Evolutionary conservation across 1,140 invertebrate species (phyloP).

Genomic region (Ceratitis capitata): DNA sequence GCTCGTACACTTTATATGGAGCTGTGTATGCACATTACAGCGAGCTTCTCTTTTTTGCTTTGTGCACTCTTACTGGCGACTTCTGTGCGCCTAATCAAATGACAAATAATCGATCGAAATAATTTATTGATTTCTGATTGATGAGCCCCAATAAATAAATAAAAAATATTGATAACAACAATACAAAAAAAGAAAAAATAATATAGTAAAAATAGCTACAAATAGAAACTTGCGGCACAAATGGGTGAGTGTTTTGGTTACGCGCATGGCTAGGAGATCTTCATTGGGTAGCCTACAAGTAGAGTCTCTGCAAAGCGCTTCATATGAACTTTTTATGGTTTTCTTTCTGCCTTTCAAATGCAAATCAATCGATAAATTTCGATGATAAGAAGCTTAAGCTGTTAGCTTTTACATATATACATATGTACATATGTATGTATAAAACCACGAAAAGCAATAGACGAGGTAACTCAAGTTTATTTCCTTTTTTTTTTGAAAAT

Average conservation of each 20-base stretch:
- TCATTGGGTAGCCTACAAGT: neutral
- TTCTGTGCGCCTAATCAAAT: slow-evolving; percentile 57
- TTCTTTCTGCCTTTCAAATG: neutral
- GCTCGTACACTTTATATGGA: no score
- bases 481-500: no score
- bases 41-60: no score
- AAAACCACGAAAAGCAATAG: no score
- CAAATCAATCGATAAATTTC: neutral
- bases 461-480: no score
- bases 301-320: neutral
- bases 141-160: slow-evolving; percentile 42
- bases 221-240: neutral
- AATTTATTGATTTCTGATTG: slow-evolving; percentile 65
- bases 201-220: neutral
- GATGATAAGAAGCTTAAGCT: no score
- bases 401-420: no score
- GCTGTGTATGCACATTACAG: neutral
- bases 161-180: neutral
- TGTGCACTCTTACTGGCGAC: slow-evolving; percentile 8
- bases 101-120: slow-evolving; percentile 64
- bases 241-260: no score
- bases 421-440: no score
- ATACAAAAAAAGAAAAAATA: neutral
- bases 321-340: neutral
- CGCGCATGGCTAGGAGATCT: no score